Evolutionary conservation across 2,113 vertebrate genomes (phyloP), one percentile per base, ranked within the genome.

Genomic region (Nyctibius bracteatus): DNA sequence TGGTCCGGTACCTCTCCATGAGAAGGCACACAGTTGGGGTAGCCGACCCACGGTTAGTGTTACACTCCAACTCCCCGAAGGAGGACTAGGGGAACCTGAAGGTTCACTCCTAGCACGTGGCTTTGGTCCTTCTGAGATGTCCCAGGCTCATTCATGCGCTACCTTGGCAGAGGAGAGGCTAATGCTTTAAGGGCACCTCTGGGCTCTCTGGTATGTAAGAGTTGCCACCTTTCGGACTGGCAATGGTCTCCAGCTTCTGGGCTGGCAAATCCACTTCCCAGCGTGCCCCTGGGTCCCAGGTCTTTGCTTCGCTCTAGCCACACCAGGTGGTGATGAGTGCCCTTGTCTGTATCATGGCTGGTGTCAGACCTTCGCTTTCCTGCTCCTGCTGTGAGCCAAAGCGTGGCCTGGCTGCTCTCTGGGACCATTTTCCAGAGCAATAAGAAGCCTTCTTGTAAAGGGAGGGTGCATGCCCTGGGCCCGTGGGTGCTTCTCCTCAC

Each of bases 1-100:
- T 99, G 98, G 99, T 99, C 35, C 99, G 99, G 16, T 99, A 99
- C 92, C 98, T 99, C 39, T 99, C 99, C 2, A 99, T 99, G 99
- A 98, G 99, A 92, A 98, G 99, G 80, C 99, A 99, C 98, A 99
- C 99, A 1, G 99, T 99, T 44, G 99, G 99, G 14, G 99, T 99
- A 20, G 99, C 99, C 44, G 99, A 99, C 97, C 99, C 99, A 77
- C 99, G 99, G 99, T 98, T 78, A 97, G 98, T 98, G 2, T 14
- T 28, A n/a, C 73, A 1, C 49, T 79, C 97, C 82, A 68, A 85
- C 97, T 31, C 43, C 75, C 44, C 22, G 33, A 2, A 10, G 30
- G 31, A 21, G 44, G 31, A 5, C 8, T 9, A 4, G 9, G 70
- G 62, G 43, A 7, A 5, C 72, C 46, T 66, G 65, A 5, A 10